Evolutionary conservation across 30 jellyfish, hydroid and myxozoan species (phyloP).

Genomic region (Sanderia malayensis): DNA sequence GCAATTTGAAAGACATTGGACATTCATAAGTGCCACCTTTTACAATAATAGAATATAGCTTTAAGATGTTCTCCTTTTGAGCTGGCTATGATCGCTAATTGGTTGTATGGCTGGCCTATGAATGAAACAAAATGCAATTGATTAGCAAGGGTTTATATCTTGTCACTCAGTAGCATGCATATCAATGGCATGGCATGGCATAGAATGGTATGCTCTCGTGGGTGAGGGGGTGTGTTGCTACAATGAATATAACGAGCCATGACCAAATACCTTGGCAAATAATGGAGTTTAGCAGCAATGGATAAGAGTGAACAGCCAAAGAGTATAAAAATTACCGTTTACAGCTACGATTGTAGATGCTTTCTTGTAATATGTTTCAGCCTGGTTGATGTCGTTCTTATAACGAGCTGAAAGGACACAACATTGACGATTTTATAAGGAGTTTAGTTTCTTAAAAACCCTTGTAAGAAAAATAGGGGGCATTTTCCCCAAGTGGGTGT

Average conservation of each 20-base stretch:
- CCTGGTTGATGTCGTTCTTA: slow-evolving; percentile 72
- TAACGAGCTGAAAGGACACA: slow-evolving; percentile 76
- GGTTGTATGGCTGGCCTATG: slow-evolving; percentile 95
- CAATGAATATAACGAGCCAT: too few species aligned
- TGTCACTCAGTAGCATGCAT: neutral
- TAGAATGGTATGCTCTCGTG: too few species aligned
- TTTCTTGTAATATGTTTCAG: slow-evolving; percentile 71
- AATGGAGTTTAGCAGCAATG: neutral
- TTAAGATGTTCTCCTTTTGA: slow-evolving; percentile 67
- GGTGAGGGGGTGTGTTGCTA: too few species aligned
- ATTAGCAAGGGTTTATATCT: neutral
- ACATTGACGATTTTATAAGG: neutral
- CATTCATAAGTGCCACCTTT: slow-evolving; percentile 54
- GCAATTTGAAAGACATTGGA: neutral
- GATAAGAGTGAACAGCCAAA: neutral
- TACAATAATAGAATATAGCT: slow-evolving; percentile 86
- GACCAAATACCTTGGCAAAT: neutral
- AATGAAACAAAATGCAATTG: neutral
- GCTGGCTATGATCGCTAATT: slow-evolving; percentile 82
- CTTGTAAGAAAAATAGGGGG: neutral
- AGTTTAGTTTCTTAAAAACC: too few species aligned
- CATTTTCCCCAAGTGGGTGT: too few species aligned
- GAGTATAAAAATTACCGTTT: slow-evolving; percentile 50
- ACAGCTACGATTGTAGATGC: slow-evolving; percentile 86
- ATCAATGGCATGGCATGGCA: neutral